Evolutionary conservation across 2,797 vertebrate genomes (phyloP), one percentile per base, ranked within the genome.

Genomic region (Gymnothorax javanicus): DNA sequence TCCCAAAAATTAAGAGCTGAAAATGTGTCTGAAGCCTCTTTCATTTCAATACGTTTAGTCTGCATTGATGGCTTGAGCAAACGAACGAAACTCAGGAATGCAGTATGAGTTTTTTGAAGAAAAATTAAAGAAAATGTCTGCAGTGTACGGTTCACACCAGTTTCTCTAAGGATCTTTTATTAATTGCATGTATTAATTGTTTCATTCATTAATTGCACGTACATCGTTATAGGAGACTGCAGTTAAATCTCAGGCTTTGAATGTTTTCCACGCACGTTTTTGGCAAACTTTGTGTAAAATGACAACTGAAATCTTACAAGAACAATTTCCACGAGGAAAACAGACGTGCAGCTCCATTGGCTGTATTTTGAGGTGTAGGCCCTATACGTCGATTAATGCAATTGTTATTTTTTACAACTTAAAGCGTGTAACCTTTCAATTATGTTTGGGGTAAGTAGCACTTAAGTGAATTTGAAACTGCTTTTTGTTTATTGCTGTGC

Each of bases 371-470:
- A 43, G 33, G 33, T 43, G 33, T 64, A 17, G 23, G 4, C 23
- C 11, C 12, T 64, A n/a, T n/a, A 20, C 62, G 15, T 17, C 5
- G 4, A 17, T 64, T 60, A 8, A 60, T 60, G 59, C 59, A 60
- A 64, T 64, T 64, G 33, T 43, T 43, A 4, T 27, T 73, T 73
- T 12, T 33, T 73, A 8, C 9, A 27, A 73, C 25, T 73, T 15
- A 75, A 43, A n/a, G 60, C 2, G 7, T 75, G 3, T 15, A 75
- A 43, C 50, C 13, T 43, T 75, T 75, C 13, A 75, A 75, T 75
- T 11, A 75, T 50, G 33, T 75, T 43, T 33, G 13, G 71, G 71
- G 71, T 79, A 79, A 79, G 75, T 79, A 79, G 75, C 54, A 52
- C 50, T 52, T 7, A 20, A 52, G 50, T 20, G 50, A 79, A 79